phyloP scores from a whole-genome alignment of 1,140 invertebrate species.

The Papilio glaucus region DNA sequence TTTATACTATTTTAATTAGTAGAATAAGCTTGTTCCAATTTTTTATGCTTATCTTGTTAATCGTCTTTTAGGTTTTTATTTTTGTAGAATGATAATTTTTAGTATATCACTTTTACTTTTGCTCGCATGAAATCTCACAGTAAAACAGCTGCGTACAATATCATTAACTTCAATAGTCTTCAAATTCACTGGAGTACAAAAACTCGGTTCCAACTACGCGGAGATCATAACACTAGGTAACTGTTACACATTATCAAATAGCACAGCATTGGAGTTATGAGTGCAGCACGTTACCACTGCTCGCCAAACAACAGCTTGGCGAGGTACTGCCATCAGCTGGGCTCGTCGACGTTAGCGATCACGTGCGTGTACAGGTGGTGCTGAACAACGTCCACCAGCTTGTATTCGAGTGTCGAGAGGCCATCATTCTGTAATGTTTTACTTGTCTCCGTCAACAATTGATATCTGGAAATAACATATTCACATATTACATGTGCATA shows the following conservation, averaged over 20 bases:
- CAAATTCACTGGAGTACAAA: no score
- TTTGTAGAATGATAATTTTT: background rate
- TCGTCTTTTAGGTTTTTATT: no score
- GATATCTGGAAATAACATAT: constrained; percentile 86
- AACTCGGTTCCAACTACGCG: constrained; percentile 82
- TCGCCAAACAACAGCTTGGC: constrained; percentile 83
- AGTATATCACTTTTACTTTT: background rate
- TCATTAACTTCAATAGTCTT: no score
- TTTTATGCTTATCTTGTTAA: no score
- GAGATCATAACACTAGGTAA: no score
- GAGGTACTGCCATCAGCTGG: constrained; percentile 82
- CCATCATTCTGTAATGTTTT: constrained; percentile 93
- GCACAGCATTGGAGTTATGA: no score
- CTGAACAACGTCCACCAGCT: constrained; percentile 87
- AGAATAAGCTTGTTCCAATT: no score
- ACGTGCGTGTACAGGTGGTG: constrained; percentile 91
- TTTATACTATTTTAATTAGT: no score
- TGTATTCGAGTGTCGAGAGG: constrained; percentile 92
- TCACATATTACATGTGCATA: no score
- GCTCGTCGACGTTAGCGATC: constrained; percentile 86
- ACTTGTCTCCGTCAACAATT: constrained; percentile 92
- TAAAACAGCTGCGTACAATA: background rate
- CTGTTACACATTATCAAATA: background rate
- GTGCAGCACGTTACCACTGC: constrained; percentile 57
- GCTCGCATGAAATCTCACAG: background rate